Evolutionary conservation across 2,888 invertebrate species (phyloP).

Genomic region (Zaprionus obscuricornis): DNA sequence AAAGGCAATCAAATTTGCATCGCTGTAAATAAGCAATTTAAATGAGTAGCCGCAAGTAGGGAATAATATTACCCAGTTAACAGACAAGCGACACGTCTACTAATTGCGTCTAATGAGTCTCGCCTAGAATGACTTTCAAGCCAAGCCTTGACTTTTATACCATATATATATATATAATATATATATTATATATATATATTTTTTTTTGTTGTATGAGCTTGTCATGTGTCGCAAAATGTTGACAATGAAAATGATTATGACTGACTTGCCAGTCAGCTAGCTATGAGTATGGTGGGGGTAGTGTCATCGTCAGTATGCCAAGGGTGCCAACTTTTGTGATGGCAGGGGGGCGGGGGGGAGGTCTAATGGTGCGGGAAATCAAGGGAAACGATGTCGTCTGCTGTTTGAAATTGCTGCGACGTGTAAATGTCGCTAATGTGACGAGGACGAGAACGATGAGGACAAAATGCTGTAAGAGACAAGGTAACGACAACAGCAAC

Average conservation of each 20-base stretch:
- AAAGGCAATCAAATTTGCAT: slow-evolving; percentile 71
- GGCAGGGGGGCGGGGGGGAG: background rate
- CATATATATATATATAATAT: too few relatives aligned
- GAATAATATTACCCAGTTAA: slow-evolving; percentile 35
- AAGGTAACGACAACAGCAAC: slow-evolving; percentile 21
- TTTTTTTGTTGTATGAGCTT: slow-evolving; percentile 26
- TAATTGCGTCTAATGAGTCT: slow-evolving; percentile 73
- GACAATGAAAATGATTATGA: slow-evolving; percentile 78
- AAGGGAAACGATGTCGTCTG: slow-evolving; percentile 67
- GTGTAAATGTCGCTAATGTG: slow-evolving; percentile 77
- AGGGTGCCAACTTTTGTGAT: background rate
- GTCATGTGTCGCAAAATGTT: slow-evolving; percentile 72
- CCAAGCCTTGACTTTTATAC: too few relatives aligned
- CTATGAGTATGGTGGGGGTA: slow-evolving; percentile 34
- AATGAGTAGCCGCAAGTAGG: slow-evolving; percentile 49
- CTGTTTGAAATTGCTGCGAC: slow-evolving; percentile 76
- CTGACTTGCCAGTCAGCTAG: too few relatives aligned
- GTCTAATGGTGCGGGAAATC: slow-evolving; percentile 7
- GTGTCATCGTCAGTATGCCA: slow-evolving; percentile 15
- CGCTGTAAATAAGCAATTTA: slow-evolving; percentile 67
- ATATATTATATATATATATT: too few relatives aligned
- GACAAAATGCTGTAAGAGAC: too few relatives aligned
- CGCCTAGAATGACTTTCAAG: too few relatives aligned
- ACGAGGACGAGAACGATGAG: slow-evolving; percentile 26
- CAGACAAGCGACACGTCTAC: slow-evolving; percentile 34